Evolutionary conservation across 2,113 vertebrate genomes (phyloP).

Genomic region (Sterrhoptilus dennistouni): DNA sequence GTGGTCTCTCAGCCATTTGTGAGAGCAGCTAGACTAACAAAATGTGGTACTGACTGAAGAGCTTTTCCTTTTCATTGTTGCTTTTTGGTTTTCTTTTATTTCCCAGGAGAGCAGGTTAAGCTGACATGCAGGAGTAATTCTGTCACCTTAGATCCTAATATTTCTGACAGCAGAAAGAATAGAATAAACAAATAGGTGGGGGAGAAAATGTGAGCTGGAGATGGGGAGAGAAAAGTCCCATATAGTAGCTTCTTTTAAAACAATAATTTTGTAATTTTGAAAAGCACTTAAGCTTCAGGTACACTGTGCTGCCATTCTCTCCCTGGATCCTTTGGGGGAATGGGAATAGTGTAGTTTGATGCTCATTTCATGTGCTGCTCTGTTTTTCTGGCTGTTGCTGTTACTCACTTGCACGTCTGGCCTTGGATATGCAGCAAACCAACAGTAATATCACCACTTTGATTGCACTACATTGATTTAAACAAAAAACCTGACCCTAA

Average conservation of each 20-base stretch:
- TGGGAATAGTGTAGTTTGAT: not conserved
- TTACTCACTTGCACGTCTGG: not conserved
- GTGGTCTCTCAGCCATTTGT: not conserved
- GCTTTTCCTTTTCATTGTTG: not conserved
- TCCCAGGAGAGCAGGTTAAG: not conserved
- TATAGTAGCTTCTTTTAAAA: not conserved
- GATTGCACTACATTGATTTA: not conserved
- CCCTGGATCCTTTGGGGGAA: not conserved
- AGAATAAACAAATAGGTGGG: conserved; percentile 26
- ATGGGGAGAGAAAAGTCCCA: not conserved
- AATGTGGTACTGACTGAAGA: not conserved
- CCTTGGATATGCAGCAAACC: not conserved
- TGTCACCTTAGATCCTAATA: conserved; percentile 2
- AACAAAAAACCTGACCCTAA: not conserved
- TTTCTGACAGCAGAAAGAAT: not conserved
- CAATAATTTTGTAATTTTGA: not conserved
- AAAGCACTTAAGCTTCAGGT: conserved; percentile 17
- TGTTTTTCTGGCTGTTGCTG: not conserved
- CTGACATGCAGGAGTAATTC: conserved; percentile 5
- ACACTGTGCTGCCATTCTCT: not conserved
- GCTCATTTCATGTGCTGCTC: not conserved
- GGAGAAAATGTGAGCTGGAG: not conserved
- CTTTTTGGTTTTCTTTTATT: conserved; percentile 1
- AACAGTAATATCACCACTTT: not conserved
- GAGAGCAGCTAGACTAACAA: not conserved